These are phyloP conservation scores for Pyxicephalus adspersus DNA, from an alignment of 2,113 vertebrate genomes.

Conservation along the genomic window DNA sequence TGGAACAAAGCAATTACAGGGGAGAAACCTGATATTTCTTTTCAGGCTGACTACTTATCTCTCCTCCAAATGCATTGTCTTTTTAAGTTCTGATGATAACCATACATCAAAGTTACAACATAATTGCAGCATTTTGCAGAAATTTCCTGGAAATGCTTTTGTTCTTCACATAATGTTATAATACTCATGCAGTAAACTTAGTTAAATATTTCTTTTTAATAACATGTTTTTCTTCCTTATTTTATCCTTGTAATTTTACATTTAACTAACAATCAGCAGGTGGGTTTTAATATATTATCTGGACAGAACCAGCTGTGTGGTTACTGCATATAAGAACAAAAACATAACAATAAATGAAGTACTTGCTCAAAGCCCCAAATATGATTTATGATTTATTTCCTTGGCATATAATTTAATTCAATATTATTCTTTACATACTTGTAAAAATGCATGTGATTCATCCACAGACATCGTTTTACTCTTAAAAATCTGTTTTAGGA, in stretches of 20 bases:
- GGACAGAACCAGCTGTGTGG: background rate
- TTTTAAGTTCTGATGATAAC: constrained; percentile 57
- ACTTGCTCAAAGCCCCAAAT: background rate
- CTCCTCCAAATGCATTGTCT: constrained; percentile 57
- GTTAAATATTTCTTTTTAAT: constrained; percentile 55
- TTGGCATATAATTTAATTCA: too few species aligned
- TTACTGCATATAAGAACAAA: constrained; percentile 1
- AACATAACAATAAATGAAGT: background rate
- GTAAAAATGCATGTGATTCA: too few species aligned
- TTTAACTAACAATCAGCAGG: constrained; percentile 38
- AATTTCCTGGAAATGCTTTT: constrained; percentile 56
- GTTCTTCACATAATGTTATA: constrained; percentile 54
- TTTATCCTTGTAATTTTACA: constrained; percentile 32
- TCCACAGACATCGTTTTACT: too few species aligned
- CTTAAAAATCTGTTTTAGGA: too few species aligned
- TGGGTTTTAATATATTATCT: constrained; percentile 45
- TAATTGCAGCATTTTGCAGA: constrained; percentile 55
- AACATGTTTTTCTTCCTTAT: constrained; percentile 50
- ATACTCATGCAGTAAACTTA: constrained; percentile 48
- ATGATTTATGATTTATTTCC: background rate
- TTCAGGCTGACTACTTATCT: constrained; percentile 56
- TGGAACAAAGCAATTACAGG: constrained; percentile 54
- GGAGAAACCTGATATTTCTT: constrained; percentile 56
- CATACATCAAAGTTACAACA: constrained; percentile 58
- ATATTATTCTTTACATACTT: too few species aligned